Evolutionary conservation across 2,113 vertebrate genomes (phyloP), one percentile per base, ranked within the genome.

Genomic region (Indicator indicator): DNA sequence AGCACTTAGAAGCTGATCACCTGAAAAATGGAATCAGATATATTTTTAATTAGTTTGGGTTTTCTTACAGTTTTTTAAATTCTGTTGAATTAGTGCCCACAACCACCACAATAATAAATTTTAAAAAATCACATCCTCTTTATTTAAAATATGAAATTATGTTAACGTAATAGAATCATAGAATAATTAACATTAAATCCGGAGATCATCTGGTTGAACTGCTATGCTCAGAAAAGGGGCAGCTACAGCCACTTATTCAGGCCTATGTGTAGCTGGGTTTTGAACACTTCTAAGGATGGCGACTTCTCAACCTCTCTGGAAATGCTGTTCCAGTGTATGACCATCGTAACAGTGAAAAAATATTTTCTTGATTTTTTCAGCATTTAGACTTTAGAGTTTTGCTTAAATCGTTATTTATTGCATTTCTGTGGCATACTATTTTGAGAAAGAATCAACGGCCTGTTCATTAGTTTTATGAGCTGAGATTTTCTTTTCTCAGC

Each of bases 1-100:
- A 33, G 99, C 98, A 46, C 99, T 99, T 94, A 99, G 97, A 78
- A 99, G 97, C 94, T 99, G 99, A 92, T 99, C 99, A 77, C 99
- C 99, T 99, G 52, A 28, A 97, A 97, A 96, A 28, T 44, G 42
- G 50, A 93, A 93, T 40, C 56, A 95, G 33, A 52, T 15, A 58
- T 54, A 9, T 72, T 72, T 86, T 64, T 55, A 86, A 67, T 92
- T 73, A 72, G 16, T 21, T 86, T 63, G 9, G 11, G 19, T 19
- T 70, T 72, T 74, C 32, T n/a, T 36, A 5, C 1, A 8, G 12
- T 46, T 94, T 81, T 92, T 33, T 6, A 42, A 16, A 24, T 33
- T 58, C 19, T 38, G 12, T 21, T 78, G 40, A 81, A 68, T 77
- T 56, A 67, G 64, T 83, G 27, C 4, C 9, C 11, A 44, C 6